These are phyloP conservation scores for Bostrychus sinensis DNA, from an alignment of 2,113 vertebrate genomes.

Conservation along the genomic window DNA sequence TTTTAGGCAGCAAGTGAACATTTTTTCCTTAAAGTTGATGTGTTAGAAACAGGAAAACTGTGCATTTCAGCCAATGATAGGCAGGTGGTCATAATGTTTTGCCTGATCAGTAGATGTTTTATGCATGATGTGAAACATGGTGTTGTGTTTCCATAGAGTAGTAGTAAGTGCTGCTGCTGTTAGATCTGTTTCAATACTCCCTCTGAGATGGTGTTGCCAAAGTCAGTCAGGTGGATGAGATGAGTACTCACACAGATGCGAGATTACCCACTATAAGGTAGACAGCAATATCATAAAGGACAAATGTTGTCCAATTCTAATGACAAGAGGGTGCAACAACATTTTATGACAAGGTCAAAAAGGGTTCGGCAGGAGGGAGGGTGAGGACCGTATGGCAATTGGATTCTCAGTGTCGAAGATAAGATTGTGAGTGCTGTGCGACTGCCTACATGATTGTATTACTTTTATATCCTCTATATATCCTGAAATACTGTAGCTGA, in stretches of 20 bases:
- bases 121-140: slow-evolving; percentile 14
- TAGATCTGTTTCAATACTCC: slow-evolving; percentile 27
- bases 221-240: slow-evolving; percentile 60
- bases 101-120: slow-evolving; percentile 30
- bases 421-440: slow-evolving; percentile 49
- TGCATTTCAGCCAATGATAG: background rate
- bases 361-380: slow-evolving; percentile 26
- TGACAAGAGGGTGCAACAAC: slow-evolving; percentile 47
- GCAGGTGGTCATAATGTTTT: background rate
- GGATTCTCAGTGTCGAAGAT: slow-evolving; percentile 56
- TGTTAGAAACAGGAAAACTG: no score
- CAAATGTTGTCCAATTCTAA: slow-evolving; percentile 61
- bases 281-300: slow-evolving; percentile 49
- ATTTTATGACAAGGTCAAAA: slow-evolving; percentile 69
- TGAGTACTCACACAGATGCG: slow-evolving; percentile 42
- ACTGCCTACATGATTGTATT: slow-evolving; percentile 54
- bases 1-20: no score
- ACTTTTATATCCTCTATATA: slow-evolving; percentile 42
- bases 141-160: slow-evolving; percentile 30
- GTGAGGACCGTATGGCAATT: slow-evolving; percentile 29
- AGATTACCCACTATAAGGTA: slow-evolving; percentile 43
- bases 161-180: slow-evolving; percentile 18
- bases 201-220: slow-evolving; percentile 36
- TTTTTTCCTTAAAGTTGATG: no score
- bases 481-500: slow-evolving; percentile 16